A percentile compares a stretch with the other conserved stretches of the same genome.
Conservation (phyloP, 2,888 invertebrate species). For the Ophion obscuratus region DNA sequence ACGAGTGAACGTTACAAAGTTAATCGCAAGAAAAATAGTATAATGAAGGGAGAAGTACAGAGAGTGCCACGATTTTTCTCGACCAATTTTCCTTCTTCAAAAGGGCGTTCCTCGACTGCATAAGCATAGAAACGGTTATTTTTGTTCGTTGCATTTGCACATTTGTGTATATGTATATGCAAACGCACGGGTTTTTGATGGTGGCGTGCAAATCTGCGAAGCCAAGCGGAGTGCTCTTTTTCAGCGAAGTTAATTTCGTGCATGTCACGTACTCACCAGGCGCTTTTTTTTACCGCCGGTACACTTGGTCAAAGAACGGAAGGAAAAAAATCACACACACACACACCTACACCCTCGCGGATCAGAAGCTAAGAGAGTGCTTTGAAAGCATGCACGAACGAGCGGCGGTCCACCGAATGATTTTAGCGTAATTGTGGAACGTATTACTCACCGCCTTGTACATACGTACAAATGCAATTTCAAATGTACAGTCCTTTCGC, state of each 20-base stretch:
- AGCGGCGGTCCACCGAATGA: slow-evolving; percentile 47
- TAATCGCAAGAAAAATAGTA: not conserved
- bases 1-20: not conserved
- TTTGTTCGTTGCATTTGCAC: not conserved
- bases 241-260: slow-evolving; percentile 64
- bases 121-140: not conserved
- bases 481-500: not conserved
- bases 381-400: slow-evolving; percentile 52
- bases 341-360: not conserved
- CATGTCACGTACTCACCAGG: slow-evolving; percentile 63
- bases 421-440: slow-evolving; percentile 54
- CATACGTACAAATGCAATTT: not conserved
- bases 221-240: slow-evolving; percentile 40
- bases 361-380: slow-evolving; percentile 23
- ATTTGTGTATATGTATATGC: slow-evolving; percentile 1
- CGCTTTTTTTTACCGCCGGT: slow-evolving; percentile 48
- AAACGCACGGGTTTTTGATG: slow-evolving; percentile 26
- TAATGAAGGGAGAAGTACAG: not conserved
- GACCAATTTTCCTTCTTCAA: slow-evolving; percentile 10
- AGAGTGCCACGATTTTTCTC: not conserved
- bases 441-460: slow-evolving; percentile 43
- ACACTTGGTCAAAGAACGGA: slow-evolving; percentile 41
- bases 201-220: slow-evolving; percentile 58
- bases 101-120: slow-evolving; percentile 13
- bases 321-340: not conserved